Evolutionary conservation across 2,888 invertebrate genomes (phyloP).

Genomic region (Xestia sexstrigata): DNA sequence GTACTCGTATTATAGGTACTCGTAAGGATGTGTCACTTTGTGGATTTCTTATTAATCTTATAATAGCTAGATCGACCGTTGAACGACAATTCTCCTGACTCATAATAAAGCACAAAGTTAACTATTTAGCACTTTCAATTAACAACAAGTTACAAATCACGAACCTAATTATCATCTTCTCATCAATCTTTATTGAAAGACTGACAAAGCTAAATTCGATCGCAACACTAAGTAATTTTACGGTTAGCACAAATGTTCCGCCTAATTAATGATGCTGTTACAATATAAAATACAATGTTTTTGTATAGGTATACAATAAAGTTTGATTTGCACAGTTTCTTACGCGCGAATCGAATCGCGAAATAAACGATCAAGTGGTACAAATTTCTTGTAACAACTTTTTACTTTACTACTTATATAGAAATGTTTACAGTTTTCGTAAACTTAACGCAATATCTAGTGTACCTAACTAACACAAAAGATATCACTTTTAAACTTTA

Average conservation of each 20-base stretch:
- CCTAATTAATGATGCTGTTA: slow-evolving; percentile 35
- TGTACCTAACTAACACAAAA: neutral
- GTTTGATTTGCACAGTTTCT: slow-evolving; percentile 36
- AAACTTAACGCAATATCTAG: slow-evolving; percentile 32
- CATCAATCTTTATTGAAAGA: slow-evolving; percentile 19
- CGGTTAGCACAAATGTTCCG: slow-evolving; percentile 43
- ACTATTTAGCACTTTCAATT: slow-evolving; percentile 7
- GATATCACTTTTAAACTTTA: neutral
- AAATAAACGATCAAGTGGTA: slow-evolving; percentile 38
- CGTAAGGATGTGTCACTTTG: neutral
- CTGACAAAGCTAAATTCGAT: slow-evolving; percentile 14
- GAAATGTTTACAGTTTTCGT: slow-evolving; percentile 42
- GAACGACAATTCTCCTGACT: slow-evolving; percentile 2
- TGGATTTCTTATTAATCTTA: neutral
- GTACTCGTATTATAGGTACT: too few species aligned
- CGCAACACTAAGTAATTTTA: slow-evolving; percentile 53
- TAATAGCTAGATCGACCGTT: neutral
- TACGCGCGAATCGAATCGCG: slow-evolving; percentile 45
- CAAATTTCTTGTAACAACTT: slow-evolving; percentile 28
- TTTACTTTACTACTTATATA: slow-evolving; percentile 23
- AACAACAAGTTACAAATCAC: slow-evolving; percentile 32
- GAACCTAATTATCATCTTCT: slow-evolving; percentile 12
- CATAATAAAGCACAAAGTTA: slow-evolving; percentile 9
- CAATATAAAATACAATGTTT: slow-evolving; percentile 35
- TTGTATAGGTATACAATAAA: slow-evolving; percentile 44